phyloP scores from a whole-genome alignment of 1,140 invertebrate genomes.

The Cepaea nemoralis region DNA sequence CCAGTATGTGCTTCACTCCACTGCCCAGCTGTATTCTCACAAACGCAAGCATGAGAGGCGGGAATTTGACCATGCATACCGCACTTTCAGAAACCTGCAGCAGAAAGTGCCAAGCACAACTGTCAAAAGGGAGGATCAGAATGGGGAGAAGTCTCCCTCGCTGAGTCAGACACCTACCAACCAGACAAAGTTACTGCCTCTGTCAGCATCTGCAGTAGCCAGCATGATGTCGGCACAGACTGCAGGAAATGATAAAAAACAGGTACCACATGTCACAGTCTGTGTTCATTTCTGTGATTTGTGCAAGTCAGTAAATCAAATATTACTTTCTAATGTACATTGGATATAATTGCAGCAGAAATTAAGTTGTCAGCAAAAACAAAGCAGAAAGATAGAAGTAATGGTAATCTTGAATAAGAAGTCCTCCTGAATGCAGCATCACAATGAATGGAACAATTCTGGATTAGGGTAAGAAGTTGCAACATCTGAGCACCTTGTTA shows the following conservation, averaged over 20 bases:
- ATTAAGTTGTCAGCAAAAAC: too few species aligned
- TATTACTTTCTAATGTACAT: too few species aligned
- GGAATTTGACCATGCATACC: constrained; percentile 69
- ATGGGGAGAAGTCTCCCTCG: not conserved
- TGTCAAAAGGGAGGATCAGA: not conserved
- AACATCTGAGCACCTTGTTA: too few species aligned
- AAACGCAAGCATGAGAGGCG: constrained; percentile 91
- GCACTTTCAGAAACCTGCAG: constrained; percentile 56
- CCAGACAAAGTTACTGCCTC: constrained; percentile 1
- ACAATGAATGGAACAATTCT: too few species aligned
- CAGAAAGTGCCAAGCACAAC: constrained; percentile 1
- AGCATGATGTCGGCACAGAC: not conserved
- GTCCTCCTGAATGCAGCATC: too few species aligned
- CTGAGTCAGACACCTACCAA: not conserved
- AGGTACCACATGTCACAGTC: too few species aligned
- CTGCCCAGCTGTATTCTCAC: constrained; percentile 96
- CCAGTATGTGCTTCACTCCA: constrained; percentile 94
- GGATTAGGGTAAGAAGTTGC: too few species aligned
- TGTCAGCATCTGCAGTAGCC: not conserved
- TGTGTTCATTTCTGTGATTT: too few species aligned
- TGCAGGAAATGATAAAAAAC: not conserved
- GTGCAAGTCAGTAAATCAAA: too few species aligned
- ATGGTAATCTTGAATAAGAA: too few species aligned
- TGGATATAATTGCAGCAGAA: too few species aligned
- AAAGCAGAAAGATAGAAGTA: too few species aligned